These are phyloP conservation scores for Camptogramma bilineatum DNA, from an alignment of 2,888 invertebrate species.

Conservation along the genomic window DNA sequence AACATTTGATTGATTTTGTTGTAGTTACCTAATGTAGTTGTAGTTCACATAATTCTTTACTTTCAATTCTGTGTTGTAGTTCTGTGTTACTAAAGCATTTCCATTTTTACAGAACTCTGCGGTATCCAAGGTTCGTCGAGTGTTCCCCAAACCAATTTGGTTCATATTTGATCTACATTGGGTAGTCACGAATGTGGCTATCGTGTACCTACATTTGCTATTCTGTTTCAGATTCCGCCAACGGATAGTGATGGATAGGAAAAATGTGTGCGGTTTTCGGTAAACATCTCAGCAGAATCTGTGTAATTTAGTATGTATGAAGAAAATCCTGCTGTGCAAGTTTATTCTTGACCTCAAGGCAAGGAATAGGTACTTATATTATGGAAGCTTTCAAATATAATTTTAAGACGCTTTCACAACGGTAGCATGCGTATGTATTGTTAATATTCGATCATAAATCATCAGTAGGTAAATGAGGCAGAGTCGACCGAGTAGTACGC, in stretches of 20 bases:
- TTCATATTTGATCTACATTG: constrained; percentile 66
- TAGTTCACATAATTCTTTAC: too few relatives aligned
- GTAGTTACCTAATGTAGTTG: too few relatives aligned
- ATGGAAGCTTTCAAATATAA: neutral
- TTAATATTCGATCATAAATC: too few relatives aligned
- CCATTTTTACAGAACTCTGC: constrained; percentile 14
- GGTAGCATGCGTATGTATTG: too few relatives aligned
- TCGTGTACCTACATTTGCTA: constrained; percentile 60
- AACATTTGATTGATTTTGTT: too few relatives aligned
- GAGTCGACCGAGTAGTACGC: too few relatives aligned
- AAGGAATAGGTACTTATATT: neutral
- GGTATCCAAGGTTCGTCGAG: constrained; percentile 43
- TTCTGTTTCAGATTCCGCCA: constrained; percentile 61
- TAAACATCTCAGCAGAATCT: constrained; percentile 36
- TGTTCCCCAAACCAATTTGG: constrained; percentile 57
- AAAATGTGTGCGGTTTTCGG: constrained; percentile 50
- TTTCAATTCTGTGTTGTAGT: too few relatives aligned
- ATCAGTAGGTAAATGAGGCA: too few relatives aligned
- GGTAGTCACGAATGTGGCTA: constrained; percentile 59
- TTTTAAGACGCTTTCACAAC: neutral
- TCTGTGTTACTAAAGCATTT: constrained; percentile 1
- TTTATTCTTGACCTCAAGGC: constrained; percentile 1
- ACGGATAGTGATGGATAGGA: constrained; percentile 46
- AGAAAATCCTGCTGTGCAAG: neutral
- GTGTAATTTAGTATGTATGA: constrained; percentile 4